These are phyloP conservation scores for Anolis sagrei DNA, from an alignment of 2,113 vertebrate genomes.

Conservation along the genomic window DNA sequence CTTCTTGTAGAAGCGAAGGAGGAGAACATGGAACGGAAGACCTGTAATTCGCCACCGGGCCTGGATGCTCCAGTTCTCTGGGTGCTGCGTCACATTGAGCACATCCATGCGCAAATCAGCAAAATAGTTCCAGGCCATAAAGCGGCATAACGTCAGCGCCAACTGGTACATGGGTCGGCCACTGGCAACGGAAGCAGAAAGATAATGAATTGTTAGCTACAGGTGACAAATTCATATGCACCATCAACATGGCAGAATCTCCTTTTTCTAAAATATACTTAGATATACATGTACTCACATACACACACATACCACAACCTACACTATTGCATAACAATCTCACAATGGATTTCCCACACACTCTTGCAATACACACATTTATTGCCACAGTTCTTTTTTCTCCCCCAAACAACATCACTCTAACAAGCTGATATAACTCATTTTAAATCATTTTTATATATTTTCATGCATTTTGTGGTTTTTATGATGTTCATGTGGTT, in stretches of 20 bases:
- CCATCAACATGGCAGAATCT: not conserved
- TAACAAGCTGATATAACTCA: too few relatives aligned
- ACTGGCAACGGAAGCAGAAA: constrained; percentile 56
- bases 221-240: not conserved
- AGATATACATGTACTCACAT: not conserved
- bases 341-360: not conserved
- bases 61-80: constrained; percentile 84
- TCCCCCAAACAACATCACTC: too few relatives aligned
- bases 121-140: constrained; percentile 84
- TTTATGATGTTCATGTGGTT: too few relatives aligned
- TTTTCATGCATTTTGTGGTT: too few relatives aligned
- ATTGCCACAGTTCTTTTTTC: too few relatives aligned
- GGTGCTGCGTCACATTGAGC: constrained; percentile 87
- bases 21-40: constrained; percentile 79
- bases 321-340: not conserved
- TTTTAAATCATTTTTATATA: too few relatives aligned
- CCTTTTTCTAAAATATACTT: too few relatives aligned
- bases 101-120: constrained; percentile 83
- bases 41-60: constrained; percentile 88
- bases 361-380: too few relatives aligned
- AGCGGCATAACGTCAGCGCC: constrained; percentile 77
- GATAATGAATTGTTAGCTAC: not conserved
- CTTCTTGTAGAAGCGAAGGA: constrained; percentile 85
- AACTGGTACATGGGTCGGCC: constrained; percentile 78
- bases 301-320: too few relatives aligned